phyloP scores from a whole-genome alignment of 2,888 invertebrate species.

The Chesias legatella region DNA sequence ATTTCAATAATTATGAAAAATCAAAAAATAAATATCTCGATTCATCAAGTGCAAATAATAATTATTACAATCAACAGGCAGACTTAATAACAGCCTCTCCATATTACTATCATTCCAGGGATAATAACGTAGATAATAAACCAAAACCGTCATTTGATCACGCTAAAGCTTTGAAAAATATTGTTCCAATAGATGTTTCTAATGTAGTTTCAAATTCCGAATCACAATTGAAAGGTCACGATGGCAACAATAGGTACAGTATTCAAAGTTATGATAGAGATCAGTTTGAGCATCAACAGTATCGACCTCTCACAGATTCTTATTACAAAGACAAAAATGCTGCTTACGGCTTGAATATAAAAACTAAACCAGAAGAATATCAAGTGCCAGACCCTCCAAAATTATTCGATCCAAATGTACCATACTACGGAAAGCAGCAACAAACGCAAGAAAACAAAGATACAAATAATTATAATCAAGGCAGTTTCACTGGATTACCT shows the following conservation, averaged over 20 bases:
- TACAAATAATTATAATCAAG: conserved; percentile 42
- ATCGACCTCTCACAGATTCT: conserved; percentile 58
- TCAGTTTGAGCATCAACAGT: conserved; percentile 54
- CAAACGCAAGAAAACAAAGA: conserved; percentile 36
- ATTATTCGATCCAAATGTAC: conserved; percentile 45
- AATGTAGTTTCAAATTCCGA: conserved; percentile 64
- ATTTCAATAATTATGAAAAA: conserved; percentile 48
- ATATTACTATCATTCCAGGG: conserved; percentile 51
- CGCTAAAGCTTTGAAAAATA: conserved; percentile 71
- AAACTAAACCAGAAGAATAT: conserved; percentile 57
- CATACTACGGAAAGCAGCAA: conserved; percentile 48
- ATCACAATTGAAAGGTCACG: conserved; percentile 39
- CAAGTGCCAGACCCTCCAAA: conserved; percentile 42
- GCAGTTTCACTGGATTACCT: conserved; percentile 37
- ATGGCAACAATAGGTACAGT: conserved; percentile 45
- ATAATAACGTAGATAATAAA: conserved; percentile 48
- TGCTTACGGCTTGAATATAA: conserved; percentile 58
- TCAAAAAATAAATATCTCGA: conserved; percentile 49
- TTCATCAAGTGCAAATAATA: conserved; percentile 34
- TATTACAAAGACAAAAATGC: conserved; percentile 70
- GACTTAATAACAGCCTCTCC: conserved; percentile 63
- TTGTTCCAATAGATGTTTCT: conserved; percentile 70
- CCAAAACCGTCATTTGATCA: conserved; percentile 68
- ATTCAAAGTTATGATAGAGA: conserved; percentile 53
- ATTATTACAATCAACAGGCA: conserved; percentile 43